These are phyloP conservation scores for Pelodiscus sinensis DNA, from an alignment of 2,113 vertebrate genomes.

Conservation along the genomic window DNA sequence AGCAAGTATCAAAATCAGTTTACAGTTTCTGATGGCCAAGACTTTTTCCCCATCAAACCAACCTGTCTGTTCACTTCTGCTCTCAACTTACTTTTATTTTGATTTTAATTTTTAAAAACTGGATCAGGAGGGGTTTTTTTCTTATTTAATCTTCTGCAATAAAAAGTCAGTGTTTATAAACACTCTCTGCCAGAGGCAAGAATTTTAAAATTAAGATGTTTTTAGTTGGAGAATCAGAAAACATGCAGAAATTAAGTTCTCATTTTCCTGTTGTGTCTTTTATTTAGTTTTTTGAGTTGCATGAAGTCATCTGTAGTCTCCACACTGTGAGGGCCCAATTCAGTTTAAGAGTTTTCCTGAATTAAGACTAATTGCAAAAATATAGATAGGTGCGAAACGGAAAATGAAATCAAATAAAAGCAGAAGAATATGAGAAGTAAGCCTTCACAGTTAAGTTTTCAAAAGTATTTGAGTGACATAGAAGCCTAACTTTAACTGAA, in stretches of 20 bases:
- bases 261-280: not conserved
- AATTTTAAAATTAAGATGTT: not conserved
- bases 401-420: not conserved
- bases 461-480: not conserved
- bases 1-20: not conserved
- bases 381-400: not conserved
- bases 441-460: not conserved
- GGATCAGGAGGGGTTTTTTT: not conserved
- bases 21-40: not conserved
- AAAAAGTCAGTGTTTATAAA: not conserved
- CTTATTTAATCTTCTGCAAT: not conserved
- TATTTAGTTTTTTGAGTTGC: not conserved
- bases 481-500: not conserved
- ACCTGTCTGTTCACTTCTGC: not conserved
- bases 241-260: not conserved
- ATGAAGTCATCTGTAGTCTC: not conserved
- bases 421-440: not conserved
- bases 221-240: not conserved
- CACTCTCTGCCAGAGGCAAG: not conserved
- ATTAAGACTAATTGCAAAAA: not conserved
- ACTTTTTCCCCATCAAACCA: not conserved
- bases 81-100: not conserved
- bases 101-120: not conserved
- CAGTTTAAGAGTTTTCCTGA: not conserved
- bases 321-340: not conserved